These are phyloP conservation scores for Sarcophaga subvicina DNA, from an alignment of 2,888 invertebrate genomes.

Conservation along the genomic window DNA sequence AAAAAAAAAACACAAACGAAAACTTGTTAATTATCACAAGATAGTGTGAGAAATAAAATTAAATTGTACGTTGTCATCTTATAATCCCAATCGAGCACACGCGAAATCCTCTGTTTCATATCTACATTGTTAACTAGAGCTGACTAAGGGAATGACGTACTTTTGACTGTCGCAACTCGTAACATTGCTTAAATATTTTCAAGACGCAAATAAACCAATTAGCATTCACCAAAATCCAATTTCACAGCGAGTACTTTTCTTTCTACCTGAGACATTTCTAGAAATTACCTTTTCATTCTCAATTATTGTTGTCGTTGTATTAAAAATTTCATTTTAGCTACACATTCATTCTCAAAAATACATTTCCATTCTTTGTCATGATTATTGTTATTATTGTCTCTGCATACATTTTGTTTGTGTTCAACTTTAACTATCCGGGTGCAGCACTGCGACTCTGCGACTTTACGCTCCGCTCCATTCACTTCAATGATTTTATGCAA, in stretches of 20 bases:
- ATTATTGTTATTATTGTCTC: constrained; percentile 14
- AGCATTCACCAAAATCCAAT: constrained; percentile 64
- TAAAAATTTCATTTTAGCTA: background rate
- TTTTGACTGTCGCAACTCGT: background rate
- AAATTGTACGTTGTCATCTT: constrained; percentile 44
- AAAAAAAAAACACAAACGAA: background rate
- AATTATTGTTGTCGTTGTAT: background rate
- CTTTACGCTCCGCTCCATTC: background rate
- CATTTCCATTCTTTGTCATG: background rate
- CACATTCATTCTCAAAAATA: constrained; percentile 12
- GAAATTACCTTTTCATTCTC: background rate
- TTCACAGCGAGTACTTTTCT: constrained; percentile 42
- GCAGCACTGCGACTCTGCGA: constrained; percentile 14
- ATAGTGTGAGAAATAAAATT: constrained; percentile 52
- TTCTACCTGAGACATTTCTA: background rate
- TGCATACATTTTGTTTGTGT: background rate
- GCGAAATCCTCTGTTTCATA: background rate
- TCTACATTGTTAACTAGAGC: background rate
- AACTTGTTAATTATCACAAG: constrained; percentile 50
- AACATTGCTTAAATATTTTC: constrained; percentile 49
- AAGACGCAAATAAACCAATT: constrained; percentile 62
- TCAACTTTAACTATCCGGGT: constrained; percentile 7
- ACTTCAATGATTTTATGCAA: constrained; percentile 39
- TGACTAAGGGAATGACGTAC: background rate
- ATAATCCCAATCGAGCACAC: constrained; percentile 46